Base-by-base conservation (phyloP, 2,113 vertebrate genomes). In the Aphyosemion australe region DNA sequence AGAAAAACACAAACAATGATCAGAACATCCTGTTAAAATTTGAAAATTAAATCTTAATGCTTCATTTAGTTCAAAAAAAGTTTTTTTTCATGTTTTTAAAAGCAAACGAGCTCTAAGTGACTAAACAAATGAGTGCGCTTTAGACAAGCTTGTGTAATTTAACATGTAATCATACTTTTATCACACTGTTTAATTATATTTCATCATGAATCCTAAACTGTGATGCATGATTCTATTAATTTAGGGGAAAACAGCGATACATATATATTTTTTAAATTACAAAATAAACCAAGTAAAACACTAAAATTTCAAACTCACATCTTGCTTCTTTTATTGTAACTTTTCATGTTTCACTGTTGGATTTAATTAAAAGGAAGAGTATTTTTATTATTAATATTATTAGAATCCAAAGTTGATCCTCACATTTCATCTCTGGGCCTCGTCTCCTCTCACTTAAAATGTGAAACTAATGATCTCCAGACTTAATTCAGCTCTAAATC, bases 321-420 rank as follows among this genome's bases (percentile, higher is more conserved):
- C 26, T 26, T 26, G 26, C 26, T 26, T 26, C 26, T 26, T 26
- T 26, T 26, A 26, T 5, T 26, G 26, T 16, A 46, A 46, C 43
- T 15, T 45, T 11, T 16, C 2, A 8, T 16, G 8, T 19, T 57
- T 15, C 15, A 64, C 41, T 65, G 39, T 31, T 6, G 26, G 9
- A 54, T 58, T 57, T 63, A 74, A 80, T 60, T 48, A 43, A 71
- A 80, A 81, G 13, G 0, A 70, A 59, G 57, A 47, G 45, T 62
- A 18, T 12, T 56, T 47, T n/a, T 57, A 2, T 16, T 74, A 53
- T 53, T 48, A 11, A 18, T 11, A 10, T 11, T 10, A 9, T 58
- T 11, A 60, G 46, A 16, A 12, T 45, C 39, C 18, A 34, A 21
- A 4, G 10, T 62, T 63, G 56, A 58, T 59, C 50, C 41, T 54